Conservation (phyloP, 2,113 vertebrate genomes). For the Rhinogobius similis region DNA sequence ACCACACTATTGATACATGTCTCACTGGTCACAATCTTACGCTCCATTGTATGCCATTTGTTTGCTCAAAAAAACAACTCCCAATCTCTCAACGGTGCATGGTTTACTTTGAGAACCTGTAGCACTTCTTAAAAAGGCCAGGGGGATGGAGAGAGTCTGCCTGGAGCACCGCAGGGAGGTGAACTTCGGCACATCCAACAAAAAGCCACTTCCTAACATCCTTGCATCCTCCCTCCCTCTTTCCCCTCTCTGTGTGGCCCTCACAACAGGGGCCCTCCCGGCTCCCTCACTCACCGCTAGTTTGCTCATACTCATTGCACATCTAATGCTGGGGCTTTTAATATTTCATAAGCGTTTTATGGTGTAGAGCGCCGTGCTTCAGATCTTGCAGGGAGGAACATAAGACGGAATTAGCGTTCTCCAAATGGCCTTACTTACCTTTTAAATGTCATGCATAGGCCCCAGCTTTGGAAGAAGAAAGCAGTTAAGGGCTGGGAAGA, state of each 20-base stretch:
- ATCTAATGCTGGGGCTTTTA: slow-evolving; percentile 71
- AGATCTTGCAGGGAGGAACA: slow-evolving; percentile 75
- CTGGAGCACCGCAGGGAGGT: slow-evolving; percentile 81
- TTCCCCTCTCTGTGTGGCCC: slow-evolving; percentile 47
- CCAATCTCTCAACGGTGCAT: neutral
- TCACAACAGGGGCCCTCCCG: slow-evolving; percentile 65
- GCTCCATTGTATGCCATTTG: neutral
- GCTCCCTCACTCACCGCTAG: slow-evolving; percentile 66
- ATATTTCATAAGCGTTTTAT: slow-evolving; percentile 81
- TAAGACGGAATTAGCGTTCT: slow-evolving; percentile 77
- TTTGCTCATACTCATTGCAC: slow-evolving; percentile 69
- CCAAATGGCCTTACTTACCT: slow-evolving; percentile 81
- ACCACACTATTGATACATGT: no score
- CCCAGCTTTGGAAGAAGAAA: slow-evolving; percentile 71
- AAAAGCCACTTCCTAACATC: slow-evolving; percentile 56
- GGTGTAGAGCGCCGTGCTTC: slow-evolving; percentile 68
- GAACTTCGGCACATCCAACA: slow-evolving; percentile 83
- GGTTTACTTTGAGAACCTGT: neutral
- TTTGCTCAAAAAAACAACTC: neutral
- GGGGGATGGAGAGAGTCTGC: slow-evolving; percentile 70
- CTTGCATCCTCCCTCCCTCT: slow-evolving; percentile 47
- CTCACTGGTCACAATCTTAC: no score
- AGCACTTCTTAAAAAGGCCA: slow-evolving; percentile 84
- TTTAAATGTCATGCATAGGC: slow-evolving; percentile 81
- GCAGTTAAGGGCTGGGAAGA: slow-evolving; percentile 68